phyloP scores from a whole-genome alignment of 2,888 invertebrate species.

The Lasioglossum zephyrum region DNA sequence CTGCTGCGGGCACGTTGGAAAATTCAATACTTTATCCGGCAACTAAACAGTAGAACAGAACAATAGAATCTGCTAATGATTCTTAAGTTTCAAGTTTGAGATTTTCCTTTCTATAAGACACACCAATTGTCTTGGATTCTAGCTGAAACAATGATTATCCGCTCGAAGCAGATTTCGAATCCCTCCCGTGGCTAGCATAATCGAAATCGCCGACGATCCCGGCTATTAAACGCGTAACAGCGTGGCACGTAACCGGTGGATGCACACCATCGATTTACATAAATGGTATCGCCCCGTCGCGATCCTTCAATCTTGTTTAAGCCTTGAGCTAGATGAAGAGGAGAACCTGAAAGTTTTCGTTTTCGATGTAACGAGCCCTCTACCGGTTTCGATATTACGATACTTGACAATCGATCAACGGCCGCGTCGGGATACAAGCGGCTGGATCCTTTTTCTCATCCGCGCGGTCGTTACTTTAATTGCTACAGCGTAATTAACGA shows the following conservation, averaged over 20 bases:
- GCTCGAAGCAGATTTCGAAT: neutral
- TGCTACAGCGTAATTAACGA: constrained; percentile 45
- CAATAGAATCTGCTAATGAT: too few species aligned
- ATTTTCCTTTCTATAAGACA: neutral
- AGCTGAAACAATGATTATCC: neutral
- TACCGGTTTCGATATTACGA: neutral
- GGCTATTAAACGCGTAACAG: constrained; percentile 26
- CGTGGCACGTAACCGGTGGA: constrained; percentile 9
- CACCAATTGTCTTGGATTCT: neutral
- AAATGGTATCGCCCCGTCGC: constrained; percentile 27
- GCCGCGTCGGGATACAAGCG: neutral
- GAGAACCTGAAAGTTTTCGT: neutral
- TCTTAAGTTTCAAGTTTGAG: neutral
- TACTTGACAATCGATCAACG: constrained; percentile 18
- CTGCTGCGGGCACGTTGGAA: neutral
- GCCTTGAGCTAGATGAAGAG: neutral
- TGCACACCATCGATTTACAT: constrained; percentile 45
- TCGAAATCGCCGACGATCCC: constrained; percentile 30
- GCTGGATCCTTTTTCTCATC: neutral
- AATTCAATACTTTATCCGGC: too few species aligned
- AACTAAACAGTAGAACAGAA: too few species aligned
- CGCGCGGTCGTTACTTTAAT: constrained; percentile 33
- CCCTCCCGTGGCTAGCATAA: neutral
- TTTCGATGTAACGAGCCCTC: neutral
- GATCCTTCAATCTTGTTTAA: constrained; percentile 27